Percentiles rank a stretch among this genome's conserved stretches.
These are phyloP conservation scores for Hypomecis punctinalis DNA, from an alignment of 2,888 invertebrate species.

Conservation along the genomic window DNA sequence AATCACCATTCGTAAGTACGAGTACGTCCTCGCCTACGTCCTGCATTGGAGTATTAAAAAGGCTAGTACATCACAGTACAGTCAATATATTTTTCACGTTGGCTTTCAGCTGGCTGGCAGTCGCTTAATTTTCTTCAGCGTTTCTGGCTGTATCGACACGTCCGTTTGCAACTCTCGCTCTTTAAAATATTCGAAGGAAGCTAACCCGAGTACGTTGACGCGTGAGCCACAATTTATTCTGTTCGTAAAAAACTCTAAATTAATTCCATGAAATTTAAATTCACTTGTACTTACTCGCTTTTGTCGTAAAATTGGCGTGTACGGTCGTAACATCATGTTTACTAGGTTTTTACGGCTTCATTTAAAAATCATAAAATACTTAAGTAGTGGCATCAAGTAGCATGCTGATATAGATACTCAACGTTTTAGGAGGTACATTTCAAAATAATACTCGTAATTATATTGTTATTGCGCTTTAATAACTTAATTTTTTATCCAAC, in stretches of 20 bases:
- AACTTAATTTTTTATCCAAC: too few relatives aligned
- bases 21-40: too few relatives aligned
- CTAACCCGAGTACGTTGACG: conserved; percentile 33
- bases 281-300: conserved; percentile 16
- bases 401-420: neutral
- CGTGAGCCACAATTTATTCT: conserved; percentile 33
- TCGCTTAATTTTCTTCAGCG: too few relatives aligned
- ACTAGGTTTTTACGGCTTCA: conserved; percentile 1
- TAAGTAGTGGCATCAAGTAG: neutral
- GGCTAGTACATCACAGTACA: too few relatives aligned
- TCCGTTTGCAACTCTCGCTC: conserved; percentile 9
- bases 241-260: conserved; percentile 31
- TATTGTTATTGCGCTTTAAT: too few relatives aligned
- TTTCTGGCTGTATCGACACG: too few relatives aligned
- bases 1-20: too few relatives aligned
- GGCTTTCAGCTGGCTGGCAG: too few relatives aligned
- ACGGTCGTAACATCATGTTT: conserved; percentile 5
- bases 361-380: neutral
- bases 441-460: too few relatives aligned
- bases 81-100: too few relatives aligned
- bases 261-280: conserved; percentile 30
- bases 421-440: too few relatives aligned
- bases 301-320: conserved; percentile 9
- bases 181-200: conserved; percentile 37
- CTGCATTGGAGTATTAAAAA: too few relatives aligned